phyloP scores from a whole-genome alignment of 2,888 invertebrate species.

The Lasioglossum zephyrum region DNA sequence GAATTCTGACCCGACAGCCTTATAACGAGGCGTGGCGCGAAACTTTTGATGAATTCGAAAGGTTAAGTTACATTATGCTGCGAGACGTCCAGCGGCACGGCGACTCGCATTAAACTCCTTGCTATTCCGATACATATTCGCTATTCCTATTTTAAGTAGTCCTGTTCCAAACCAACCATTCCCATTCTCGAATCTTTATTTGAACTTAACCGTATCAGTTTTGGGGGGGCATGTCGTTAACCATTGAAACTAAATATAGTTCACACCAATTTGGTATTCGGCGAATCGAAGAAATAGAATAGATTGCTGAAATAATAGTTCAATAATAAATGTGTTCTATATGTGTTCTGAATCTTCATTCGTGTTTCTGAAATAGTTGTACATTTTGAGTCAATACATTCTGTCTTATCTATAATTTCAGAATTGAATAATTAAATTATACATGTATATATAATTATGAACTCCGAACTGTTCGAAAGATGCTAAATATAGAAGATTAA shows the following conservation, averaged over 20 bases:
- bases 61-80: constrained; percentile 7
- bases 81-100: background rate
- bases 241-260: background rate
- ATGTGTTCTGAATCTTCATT: too few species aligned
- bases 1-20: constrained; percentile 34
- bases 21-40: constrained; percentile 42
- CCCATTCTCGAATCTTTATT: background rate
- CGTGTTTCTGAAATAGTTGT: too few species aligned
- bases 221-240: background rate
- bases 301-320: background rate
- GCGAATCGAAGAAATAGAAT: too few species aligned
- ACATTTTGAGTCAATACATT: too few species aligned
- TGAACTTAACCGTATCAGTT: background rate
- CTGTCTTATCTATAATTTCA: too few species aligned
- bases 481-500: too few species aligned
- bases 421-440: too few species aligned
- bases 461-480: too few species aligned
- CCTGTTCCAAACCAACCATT: background rate
- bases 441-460: too few species aligned
- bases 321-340: too few species aligned
- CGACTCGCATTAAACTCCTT: background rate
- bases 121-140: background rate
- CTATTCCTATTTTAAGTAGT: background rate
- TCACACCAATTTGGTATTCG: background rate
- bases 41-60: constrained; percentile 45